Base-by-base conservation (phyloP, 92 coral and sea anemone genomes). In the Montipora capitata region DNA sequence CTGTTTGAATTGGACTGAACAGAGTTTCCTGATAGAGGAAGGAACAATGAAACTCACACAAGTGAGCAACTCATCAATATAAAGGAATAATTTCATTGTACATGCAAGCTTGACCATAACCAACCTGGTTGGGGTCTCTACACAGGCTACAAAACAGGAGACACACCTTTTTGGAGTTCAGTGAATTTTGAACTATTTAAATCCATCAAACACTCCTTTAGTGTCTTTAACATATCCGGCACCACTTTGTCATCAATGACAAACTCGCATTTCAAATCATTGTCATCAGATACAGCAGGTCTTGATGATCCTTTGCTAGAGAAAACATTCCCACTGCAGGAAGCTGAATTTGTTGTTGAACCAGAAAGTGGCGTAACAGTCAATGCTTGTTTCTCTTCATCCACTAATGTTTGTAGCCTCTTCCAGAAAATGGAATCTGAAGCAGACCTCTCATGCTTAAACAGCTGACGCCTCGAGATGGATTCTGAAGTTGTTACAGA, bases 151-250 rank as follows among this genome's bases (percentile, higher is more conserved):
- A 5, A 45, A 45, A 56, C 7, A 43, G 6, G 20, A 15, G 70
- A 56, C 72, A 12, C 43, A 92, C 92, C 98, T 93, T 85, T 73
- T 68, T 86, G 87, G 49, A 74, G 66, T 63, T 74, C 93, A n/a
- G 48, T 56, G 39, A 95, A 67, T 91, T 95, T 95, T 10, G 91
- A 94, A 14, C 93, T 85, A 40, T 91, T 95, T 40, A 95, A 35
- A 10, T 81, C 95, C 84, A 91, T 78, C 61, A 95, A 51, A 80
- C 96, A 85, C 3, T 95, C 96, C 78, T 95, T 95, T 16, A 95
- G 56, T 1, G 91, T 87, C 76, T 85, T 95, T 59, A 95, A 68
- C 43, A 90, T 79, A 63, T 88, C 92, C 8, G 91, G 84, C 18
- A 94, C 91, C 43, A 84, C 79, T 52, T 83, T 86, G 61, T 95